Evolutionary conservation across 2,888 invertebrate genomes (phyloP), one percentile per base, ranked within the genome.

Genomic region (Harpagoxenus sublaevis): DNA sequence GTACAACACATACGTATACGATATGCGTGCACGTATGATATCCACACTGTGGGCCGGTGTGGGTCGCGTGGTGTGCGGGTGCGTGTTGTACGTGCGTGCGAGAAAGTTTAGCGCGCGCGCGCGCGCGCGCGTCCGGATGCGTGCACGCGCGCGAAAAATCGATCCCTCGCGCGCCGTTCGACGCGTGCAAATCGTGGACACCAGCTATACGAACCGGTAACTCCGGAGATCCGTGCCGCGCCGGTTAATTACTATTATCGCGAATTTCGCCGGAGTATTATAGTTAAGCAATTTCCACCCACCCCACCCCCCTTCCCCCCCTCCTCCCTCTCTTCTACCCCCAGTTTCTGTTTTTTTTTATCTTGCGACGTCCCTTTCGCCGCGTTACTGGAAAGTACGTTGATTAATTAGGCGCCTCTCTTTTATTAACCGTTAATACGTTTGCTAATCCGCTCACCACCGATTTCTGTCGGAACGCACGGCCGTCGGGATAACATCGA

Each of bases 71-170:
- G 35, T 35, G 35, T 5, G 35, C 6, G 60, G 66, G 73, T 83
- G 73, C 60, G 78, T 79, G 71, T 57, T 65, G 71, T 87, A 70
- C 87, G 89, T 89, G 92, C 93, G 65, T 23, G 75, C 75, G 63
- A 65, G 75, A 48, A 77, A 77, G 63, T 77, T 77, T 63, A 77
- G 65, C 75, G 75, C 75, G 23, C 23, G 23, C 23, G 23, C 23
- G 23, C 23, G 23, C 23, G 23, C 23, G 63, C 62, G 78, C 86
- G 35, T 42, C 15, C 35, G 23, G 55, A 23, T 53, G 71, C 45
- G 62, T 39, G 79, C 79, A 82, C 78, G 81, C 86, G 75, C 88
- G 89, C 91, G 92, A 94, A 94, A 94, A 94, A 94, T 94, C 94
- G 93, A 94, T 94, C 92, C 92, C 66, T 84, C 89, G 23, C 23